Percentiles rank a stretch among this genome's conserved stretches.
These are phyloP conservation scores for Seriola quinqueradiata DNA, from an alignment of 2,113 vertebrate genomes.

Conservation along the genomic window DNA sequence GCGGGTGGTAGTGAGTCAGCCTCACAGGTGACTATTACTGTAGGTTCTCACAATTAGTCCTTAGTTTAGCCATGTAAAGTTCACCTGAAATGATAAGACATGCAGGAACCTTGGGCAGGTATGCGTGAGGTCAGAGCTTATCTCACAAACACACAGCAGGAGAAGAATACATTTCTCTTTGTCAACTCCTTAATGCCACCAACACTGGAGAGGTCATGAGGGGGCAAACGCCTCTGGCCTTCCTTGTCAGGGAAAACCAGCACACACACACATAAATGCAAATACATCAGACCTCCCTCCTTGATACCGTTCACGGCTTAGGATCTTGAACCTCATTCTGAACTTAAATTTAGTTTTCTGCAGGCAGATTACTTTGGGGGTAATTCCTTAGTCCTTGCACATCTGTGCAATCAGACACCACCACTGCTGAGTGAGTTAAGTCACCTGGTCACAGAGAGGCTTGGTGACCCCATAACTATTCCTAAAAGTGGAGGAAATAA, in stretches of 20 bases:
- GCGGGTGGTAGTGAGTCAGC: background rate
- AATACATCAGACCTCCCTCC: constrained; percentile 46
- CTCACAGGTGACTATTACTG: constrained; percentile 21
- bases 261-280: constrained; percentile 8
- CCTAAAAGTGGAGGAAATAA: background rate
- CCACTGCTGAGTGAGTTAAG: background rate
- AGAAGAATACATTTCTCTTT: constrained; percentile 68
- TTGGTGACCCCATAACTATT: background rate
- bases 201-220: constrained; percentile 50
- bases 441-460: background rate
- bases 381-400: background rate
- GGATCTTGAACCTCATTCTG: constrained; percentile 29
- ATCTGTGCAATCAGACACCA: background rate
- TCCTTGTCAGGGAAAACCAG: constrained; percentile 63
- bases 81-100: constrained; percentile 34
- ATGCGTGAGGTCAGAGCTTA: constrained; percentile 62
- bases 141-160: constrained; percentile 60
- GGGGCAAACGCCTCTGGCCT: constrained; percentile 59
- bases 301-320: constrained; percentile 16
- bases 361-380: background rate
- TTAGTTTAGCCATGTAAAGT: constrained; percentile 48
- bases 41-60: constrained; percentile 31
- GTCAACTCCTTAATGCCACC: constrained; percentile 61
- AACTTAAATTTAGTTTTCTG: constrained; percentile 9
- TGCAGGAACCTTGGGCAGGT: constrained; percentile 49